These are phyloP conservation scores for Leptothorax acervorum DNA, from an alignment of 2,888 invertebrate species.

Conservation along the genomic window DNA sequence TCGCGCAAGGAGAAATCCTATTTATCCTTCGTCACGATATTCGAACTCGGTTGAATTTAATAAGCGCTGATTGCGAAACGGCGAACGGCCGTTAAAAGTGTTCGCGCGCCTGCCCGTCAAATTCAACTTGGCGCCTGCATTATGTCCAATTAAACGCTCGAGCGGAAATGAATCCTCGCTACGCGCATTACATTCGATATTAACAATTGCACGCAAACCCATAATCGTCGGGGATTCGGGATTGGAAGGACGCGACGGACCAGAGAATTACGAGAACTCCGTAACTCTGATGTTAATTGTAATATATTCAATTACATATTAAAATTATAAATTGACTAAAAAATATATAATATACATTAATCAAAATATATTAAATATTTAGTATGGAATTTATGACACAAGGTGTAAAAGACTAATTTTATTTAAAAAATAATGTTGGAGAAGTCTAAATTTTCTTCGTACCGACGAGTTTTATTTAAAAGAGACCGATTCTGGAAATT, in stretches of 20 bases:
- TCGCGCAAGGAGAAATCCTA: conserved; percentile 38
- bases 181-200: conserved; percentile 4
- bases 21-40: conserved; percentile 52
- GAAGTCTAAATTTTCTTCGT: background rate
- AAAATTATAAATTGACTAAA: background rate
- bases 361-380: background rate
- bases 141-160: conserved; percentile 30
- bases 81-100: conserved; percentile 39
- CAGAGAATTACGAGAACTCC: conserved; percentile 2
- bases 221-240: background rate
- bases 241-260: background rate
- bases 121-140: conserved; percentile 45
- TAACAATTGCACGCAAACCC: conserved; percentile 11
- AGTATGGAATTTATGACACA: background rate
- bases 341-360: background rate
- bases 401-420: background rate
- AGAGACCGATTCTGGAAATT: background rate
- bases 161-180: conserved; percentile 26
- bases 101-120: conserved; percentile 17
- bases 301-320: background rate
- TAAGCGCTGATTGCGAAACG: conserved; percentile 45
- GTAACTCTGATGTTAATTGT: background rate
- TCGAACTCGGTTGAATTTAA: conserved; percentile 45
- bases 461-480: background rate
- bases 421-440: background rate